Conservation (phyloP, 2,113 vertebrate genomes). For the Oryzias celebensis region DNA sequence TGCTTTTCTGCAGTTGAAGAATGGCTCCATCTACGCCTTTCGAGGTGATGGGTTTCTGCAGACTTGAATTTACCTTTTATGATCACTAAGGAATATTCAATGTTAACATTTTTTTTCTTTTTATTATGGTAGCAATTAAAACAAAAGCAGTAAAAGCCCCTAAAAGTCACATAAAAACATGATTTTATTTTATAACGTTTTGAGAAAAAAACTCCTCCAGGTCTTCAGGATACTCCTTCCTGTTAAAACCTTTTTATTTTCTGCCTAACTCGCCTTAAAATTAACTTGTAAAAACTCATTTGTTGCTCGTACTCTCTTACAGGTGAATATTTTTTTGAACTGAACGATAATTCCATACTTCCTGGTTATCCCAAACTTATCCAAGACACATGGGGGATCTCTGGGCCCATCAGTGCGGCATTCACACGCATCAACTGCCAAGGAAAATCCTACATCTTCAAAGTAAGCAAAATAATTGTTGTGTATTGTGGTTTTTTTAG, state of each 20-base stretch:
- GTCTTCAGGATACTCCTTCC: too few relatives aligned
- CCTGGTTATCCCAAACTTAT: conserved; percentile 93
- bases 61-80: too few relatives aligned
- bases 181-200: too few relatives aligned
- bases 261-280: neutral
- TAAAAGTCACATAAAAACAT: too few relatives aligned
- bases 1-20: conserved; percentile 92
- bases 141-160: too few relatives aligned
- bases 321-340: conserved; percentile 91
- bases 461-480: conserved; percentile 73
- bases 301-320: neutral
- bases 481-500: neutral
- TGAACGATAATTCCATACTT: conserved; percentile 81
- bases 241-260: too few relatives aligned
- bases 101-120: too few relatives aligned
- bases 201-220: too few relatives aligned
- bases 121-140: too few relatives aligned
- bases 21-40: conserved; percentile 90
- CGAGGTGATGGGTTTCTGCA: conserved; percentile 78
- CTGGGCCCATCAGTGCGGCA: conserved; percentile 90
- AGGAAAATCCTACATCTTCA: conserved; percentile 94
- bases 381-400: conserved; percentile 88
- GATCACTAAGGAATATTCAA: too few relatives aligned
- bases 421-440: conserved; percentile 97
- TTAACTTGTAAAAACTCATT: neutral